A percentile compares a stretch with the other conserved stretches of the same genome.
These are phyloP conservation scores for Heliconius nattereri DNA, from an alignment of 1,140 invertebrate species.

Conservation along the genomic window DNA sequence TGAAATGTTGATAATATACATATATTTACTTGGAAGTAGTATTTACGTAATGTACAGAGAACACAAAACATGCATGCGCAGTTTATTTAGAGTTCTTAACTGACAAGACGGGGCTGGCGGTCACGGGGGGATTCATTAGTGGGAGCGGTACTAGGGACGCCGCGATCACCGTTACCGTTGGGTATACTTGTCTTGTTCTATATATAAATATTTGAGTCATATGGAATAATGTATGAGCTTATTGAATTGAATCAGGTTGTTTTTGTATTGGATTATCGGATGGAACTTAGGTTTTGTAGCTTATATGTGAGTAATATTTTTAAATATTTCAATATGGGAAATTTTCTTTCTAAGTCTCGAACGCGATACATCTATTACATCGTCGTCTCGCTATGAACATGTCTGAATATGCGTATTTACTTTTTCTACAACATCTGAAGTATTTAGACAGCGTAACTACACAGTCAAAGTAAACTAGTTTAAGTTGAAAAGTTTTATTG, in stretches of 20 bases:
- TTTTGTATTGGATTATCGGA: neutral
- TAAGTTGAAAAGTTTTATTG: constrained; percentile 54
- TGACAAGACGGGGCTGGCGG: constrained; percentile 45
- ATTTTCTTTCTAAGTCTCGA: too few species aligned
- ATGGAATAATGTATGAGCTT: neutral
- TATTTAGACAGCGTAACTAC: constrained; percentile 31
- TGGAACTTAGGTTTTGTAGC: neutral
- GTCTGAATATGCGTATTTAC: constrained; percentile 19
- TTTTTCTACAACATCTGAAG: constrained; percentile 25
- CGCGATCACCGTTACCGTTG: constrained; percentile 47
- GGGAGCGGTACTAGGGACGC: constrained; percentile 40
- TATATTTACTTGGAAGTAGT: neutral
- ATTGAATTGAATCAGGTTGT: neutral
- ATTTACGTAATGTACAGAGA: neutral
- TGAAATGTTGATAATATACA: neutral
- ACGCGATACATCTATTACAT: neutral
- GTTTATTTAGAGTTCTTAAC: constrained; percentile 46
- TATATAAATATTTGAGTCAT: constrained; percentile 4
- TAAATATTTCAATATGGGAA: too few species aligned
- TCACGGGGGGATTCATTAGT: constrained; percentile 63
- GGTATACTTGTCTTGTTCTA: constrained; percentile 25
- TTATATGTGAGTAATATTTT: neutral
- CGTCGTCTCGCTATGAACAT: constrained; percentile 20
- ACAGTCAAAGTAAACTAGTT: constrained; percentile 44
- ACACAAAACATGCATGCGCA: constrained; percentile 15